phyloP scores from a whole-genome alignment of 2,888 invertebrate species.

The Nymphalis c-album region DNA sequence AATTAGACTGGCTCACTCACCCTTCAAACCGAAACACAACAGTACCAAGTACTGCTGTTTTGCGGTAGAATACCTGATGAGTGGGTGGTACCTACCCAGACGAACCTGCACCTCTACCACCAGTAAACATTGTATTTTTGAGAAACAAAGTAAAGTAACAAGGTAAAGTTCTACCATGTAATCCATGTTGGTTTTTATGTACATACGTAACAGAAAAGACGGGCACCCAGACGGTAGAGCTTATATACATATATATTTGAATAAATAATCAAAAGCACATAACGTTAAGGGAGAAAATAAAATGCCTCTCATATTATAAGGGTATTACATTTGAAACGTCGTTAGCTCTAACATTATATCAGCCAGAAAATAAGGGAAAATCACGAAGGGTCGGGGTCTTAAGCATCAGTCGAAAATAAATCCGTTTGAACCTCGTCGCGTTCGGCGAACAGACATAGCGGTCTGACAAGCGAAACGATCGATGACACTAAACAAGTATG shows the following conservation, averaged over 20 bases:
- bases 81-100: no score
- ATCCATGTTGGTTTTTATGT: not conserved
- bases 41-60: no score
- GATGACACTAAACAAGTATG: slow-evolving; percentile 55
- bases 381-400: slow-evolving; percentile 60
- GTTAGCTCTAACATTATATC: slow-evolving; percentile 16
- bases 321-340: slow-evolving; percentile 24
- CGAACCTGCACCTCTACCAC: no score
- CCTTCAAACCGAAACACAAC: no score
- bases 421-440: slow-evolving; percentile 60
- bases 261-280: slow-evolving; percentile 1
- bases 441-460: slow-evolving; percentile 66
- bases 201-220: not conserved
- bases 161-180: not conserved
- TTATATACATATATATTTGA: no score
- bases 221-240: no score
- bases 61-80: no score
- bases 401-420: slow-evolving; percentile 64
- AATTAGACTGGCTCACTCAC: no score
- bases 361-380: slow-evolving; percentile 36
- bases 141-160: not conserved
- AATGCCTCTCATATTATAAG: not conserved
- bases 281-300: not conserved
- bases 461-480: slow-evolving; percentile 55
- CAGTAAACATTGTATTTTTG: no score